Base-by-base conservation (phyloP, 2,888 invertebrate genomes). In the Drosophila engyochracea region DNA sequence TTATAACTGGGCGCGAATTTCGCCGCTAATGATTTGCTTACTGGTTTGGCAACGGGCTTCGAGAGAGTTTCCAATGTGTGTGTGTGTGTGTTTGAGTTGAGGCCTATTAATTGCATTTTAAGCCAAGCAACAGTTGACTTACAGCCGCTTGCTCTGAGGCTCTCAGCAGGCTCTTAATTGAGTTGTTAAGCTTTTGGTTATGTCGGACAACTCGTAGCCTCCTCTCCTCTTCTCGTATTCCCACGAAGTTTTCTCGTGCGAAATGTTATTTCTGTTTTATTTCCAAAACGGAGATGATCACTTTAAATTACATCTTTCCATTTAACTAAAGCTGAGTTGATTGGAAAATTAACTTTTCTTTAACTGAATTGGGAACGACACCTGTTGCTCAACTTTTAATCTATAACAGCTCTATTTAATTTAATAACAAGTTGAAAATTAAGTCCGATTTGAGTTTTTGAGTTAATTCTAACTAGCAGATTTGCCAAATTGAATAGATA, bases 21-120 rank as follows among this genome's bases (percentile, higher is more conserved):
- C 66, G 68, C 67, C 61, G 74, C 78, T 74, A 89, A 85, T 89
- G 89, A 90, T 90, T 90, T 83, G 82, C 89, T 75, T 82, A 74
- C 79, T 70, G 74, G 59, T 76, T 80, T 88, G 76, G 90, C 81
- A 90, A 90, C 90, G 57, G 60, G 63, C 75, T 66, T 53, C 52
- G 31, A 33, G 52, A 39, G 28, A 64, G 35, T 44, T 31, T 44
- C 10, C 37, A n/a, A 16, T 63, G 33, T 55, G 37, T 55, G 14
- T 62, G 30, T 66, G 39, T 47, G 25, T 52, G 10, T 62, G 54
- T 57, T 37, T 63, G 55, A 70, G 66, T 51, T 41, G 31, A 61
- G 55, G 70, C 59, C 74, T 75, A 82, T 84, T 84, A 82, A 82
- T 82, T 84, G 82, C 82, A 82, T 82, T 84, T 84, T 70, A 58